These are phyloP conservation scores for Ceratitis capitata DNA, from an alignment of 1,140 invertebrate species.

Conservation along the genomic window DNA sequence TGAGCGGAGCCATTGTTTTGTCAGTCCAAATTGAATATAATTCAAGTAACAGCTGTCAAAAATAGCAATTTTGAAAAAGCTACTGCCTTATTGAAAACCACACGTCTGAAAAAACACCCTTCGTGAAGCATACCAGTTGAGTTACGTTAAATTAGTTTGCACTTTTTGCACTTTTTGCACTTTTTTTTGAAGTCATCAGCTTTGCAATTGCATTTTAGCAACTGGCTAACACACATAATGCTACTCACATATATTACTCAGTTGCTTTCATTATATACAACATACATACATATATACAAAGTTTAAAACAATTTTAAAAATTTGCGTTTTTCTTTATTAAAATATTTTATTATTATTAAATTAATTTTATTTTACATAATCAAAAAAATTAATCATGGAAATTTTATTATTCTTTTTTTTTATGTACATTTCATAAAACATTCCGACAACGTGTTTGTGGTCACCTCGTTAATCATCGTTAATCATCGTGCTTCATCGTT, in stretches of 20 bases:
- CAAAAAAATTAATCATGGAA: neutral
- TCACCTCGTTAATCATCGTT: neutral
- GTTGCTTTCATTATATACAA: neutral
- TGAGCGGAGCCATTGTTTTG: too few relatives aligned
- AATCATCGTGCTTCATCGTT: neutral
- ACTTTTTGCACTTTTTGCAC: neutral
- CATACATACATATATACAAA: neutral
- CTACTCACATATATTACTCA: neutral
- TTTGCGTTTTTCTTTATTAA: neutral
- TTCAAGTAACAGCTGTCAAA: too few relatives aligned
- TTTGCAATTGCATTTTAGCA: neutral
- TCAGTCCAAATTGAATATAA: too few relatives aligned
- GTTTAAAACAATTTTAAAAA: neutral
- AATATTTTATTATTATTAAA: neutral
- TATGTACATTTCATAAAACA: neutral
- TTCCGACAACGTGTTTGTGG: neutral
- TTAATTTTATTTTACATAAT: neutral
- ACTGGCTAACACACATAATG: neutral
- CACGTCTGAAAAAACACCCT: too few relatives aligned
- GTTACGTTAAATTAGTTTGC: too few relatives aligned
- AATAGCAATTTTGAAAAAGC: too few relatives aligned
- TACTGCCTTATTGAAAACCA: too few relatives aligned
- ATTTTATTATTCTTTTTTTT: constrained; percentile 32
- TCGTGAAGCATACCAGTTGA: too few relatives aligned
- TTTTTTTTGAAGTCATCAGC: neutral